Base-by-base conservation (phyloP, 2,113 vertebrate genomes). In the Ophiodon elongatus region DNA sequence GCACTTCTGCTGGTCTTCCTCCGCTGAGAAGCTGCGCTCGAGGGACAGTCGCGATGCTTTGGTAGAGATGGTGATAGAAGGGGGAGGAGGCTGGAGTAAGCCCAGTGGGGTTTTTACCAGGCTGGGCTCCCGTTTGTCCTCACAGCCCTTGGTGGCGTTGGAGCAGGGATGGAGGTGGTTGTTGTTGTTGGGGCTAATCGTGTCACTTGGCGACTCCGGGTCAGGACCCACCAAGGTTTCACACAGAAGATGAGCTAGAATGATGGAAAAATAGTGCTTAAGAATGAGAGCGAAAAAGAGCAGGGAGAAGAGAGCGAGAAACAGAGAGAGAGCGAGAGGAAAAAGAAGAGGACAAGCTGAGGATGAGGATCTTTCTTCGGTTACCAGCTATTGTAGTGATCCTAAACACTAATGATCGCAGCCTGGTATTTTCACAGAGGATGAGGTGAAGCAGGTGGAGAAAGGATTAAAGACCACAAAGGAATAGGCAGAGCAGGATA, bases 221-320 rank as follows among this genome's bases (percentile, higher is more conserved):
- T 99, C 98, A 76, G 96, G 96, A 72, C 96, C 97, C 0, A 96
- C 92, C 91, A 95, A 96, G 78, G 97, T 96, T 77, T 99, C 97
- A 87, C 97, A 97, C 73, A 99, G 91, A 85, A 99, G 96, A 95
- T 97, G 97, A 95, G 98, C 98, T 99, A 78, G 25, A 83, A 68
- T 63, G 21, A 79, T 14, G 41, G 64, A 21, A 83, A 23, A 73
- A 69, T 45, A 75, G 64, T 17, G 59, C 65, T 56, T 60, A 56
- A 64, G 23, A 78, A 43, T 21, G 33, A 66, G 11, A 15, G 14
- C 59, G 25, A 59, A 56, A 67, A 56, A 62, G 68, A 79, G 57
- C 14, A 65, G 66, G 54, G 50, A 75, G 43, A 47, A 66, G 50
- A 54, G 52, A 56, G 4, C 14, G 33, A 52, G 17, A 27, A 9